These are phyloP conservation scores for Cecidostiba fungosa DNA, from an alignment of 2,888 invertebrate genomes.

Conservation along the genomic window DNA sequence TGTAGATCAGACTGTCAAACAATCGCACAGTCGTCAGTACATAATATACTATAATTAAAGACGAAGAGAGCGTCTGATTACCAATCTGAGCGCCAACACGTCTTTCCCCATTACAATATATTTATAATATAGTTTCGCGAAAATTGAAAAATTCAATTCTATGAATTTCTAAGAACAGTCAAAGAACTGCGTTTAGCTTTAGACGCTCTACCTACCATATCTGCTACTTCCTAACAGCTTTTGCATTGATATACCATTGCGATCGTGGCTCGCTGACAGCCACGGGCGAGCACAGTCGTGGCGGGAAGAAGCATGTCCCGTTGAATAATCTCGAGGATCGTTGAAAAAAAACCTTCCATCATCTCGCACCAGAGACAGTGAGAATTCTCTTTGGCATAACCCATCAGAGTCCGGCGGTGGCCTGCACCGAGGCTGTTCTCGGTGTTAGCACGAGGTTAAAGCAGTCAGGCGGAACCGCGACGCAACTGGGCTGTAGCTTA, in stretches of 20 bases:
- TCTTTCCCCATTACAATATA: neutral
- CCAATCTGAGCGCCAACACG: neutral
- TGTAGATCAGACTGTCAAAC: neutral
- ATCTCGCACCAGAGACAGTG: neutral
- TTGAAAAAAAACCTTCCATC: neutral
- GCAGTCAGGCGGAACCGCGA: slow-evolving; percentile 88
- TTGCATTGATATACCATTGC: slow-evolving; percentile 5
- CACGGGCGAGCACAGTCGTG: neutral
- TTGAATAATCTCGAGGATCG: neutral
- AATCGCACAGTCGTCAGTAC: neutral
- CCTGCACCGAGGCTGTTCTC: neutral
- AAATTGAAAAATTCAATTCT: slow-evolving; percentile 12
- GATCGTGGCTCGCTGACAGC: neutral
- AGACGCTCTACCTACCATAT: neutral
- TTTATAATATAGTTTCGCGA: neutral
- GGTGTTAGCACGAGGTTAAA: slow-evolving; percentile 81
- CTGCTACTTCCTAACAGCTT: neutral
- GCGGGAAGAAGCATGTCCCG: neutral
- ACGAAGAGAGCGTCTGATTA: neutral
- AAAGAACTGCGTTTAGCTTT: slow-evolving; percentile 13
- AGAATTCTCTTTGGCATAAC: neutral
- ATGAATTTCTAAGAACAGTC: slow-evolving; percentile 17
- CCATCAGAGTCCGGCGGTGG: neutral
- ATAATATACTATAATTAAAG: neutral
- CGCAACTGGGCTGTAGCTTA: slow-evolving; percentile 84